phyloP scores from a whole-genome alignment of 2,113 vertebrate species.

The Ictalurus furcatus region DNA sequence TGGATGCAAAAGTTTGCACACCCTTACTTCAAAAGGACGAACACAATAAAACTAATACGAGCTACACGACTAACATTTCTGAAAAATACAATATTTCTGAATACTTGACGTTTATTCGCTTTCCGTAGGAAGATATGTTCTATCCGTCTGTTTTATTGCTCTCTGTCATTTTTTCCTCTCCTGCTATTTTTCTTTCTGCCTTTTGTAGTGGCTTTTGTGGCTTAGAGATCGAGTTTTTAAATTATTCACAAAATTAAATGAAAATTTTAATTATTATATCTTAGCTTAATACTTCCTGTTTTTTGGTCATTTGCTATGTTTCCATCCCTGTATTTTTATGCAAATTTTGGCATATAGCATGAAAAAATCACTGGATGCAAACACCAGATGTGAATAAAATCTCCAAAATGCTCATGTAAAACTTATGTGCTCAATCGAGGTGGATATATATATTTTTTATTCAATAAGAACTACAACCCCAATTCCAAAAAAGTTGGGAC shows the following conservation, averaged over 20 bases:
- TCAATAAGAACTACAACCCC: too few species aligned
- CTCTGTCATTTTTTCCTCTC: background rate
- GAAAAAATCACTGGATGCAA: too few species aligned
- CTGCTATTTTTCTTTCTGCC: background rate
- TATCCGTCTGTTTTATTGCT: background rate
- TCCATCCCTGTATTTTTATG: too few species aligned
- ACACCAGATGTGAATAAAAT: too few species aligned
- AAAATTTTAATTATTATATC: too few species aligned
- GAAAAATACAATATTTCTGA: background rate
- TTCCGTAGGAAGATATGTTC: background rate
- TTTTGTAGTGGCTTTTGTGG: background rate
- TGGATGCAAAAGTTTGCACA: constrained; percentile 8
- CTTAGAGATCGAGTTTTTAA: background rate
- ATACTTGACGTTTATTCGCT: background rate
- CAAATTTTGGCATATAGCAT: too few species aligned
- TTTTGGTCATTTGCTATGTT: background rate
- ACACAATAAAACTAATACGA: background rate
- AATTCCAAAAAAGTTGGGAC: too few species aligned
- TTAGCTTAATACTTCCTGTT: background rate
- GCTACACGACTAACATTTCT: background rate
- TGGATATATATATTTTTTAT: too few species aligned
- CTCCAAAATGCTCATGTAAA: too few species aligned
- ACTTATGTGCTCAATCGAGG: too few species aligned
- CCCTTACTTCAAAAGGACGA: background rate
- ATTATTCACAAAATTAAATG: too few species aligned